phyloP scores from a whole-genome alignment of 2,888 invertebrate genomes.

The Cetonia aurata region DNA sequence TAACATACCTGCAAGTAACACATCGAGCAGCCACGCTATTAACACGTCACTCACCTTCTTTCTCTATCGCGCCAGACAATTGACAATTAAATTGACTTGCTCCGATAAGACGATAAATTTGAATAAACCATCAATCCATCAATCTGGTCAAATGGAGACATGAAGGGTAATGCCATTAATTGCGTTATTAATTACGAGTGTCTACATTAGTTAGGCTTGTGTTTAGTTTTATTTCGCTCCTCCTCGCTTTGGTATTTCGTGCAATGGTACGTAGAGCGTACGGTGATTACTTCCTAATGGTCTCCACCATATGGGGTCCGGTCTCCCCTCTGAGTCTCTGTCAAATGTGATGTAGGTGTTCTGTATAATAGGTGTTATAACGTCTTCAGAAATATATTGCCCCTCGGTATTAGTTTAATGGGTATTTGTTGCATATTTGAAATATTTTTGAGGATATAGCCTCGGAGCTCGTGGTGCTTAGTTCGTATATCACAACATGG shows the following conservation, averaged over 20 bases:
- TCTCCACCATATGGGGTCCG: constrained; percentile 48
- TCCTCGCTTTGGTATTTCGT: neutral
- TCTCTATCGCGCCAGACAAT: neutral
- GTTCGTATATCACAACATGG: too few relatives aligned
- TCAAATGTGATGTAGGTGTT: constrained; percentile 54
- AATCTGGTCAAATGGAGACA: constrained; percentile 32
- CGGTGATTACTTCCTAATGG: constrained; percentile 51
- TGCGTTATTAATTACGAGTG: constrained; percentile 43
- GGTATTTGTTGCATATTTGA: constrained; percentile 36
- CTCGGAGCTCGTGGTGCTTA: too few relatives aligned
- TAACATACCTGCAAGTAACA: too few relatives aligned
- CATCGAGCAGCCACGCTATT: too few relatives aligned
- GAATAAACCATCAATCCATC: constrained; percentile 26
- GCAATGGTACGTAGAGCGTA: constrained; percentile 43
- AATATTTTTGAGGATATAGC: constrained; percentile 10
- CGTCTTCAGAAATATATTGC: constrained; percentile 48
- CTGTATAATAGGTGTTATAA: constrained; percentile 49
- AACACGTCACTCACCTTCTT: neutral
- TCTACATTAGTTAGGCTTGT: constrained; percentile 42
- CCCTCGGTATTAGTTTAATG: constrained; percentile 42
- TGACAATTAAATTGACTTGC: constrained; percentile 6
- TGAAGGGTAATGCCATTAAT: constrained; percentile 40
- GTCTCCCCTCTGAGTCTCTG: constrained; percentile 50
- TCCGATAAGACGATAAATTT: constrained; percentile 7
- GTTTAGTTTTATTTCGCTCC: constrained; percentile 42